These are phyloP conservation scores for Regulus satrapa DNA, from an alignment of 2,113 vertebrate species.

Conservation along the genomic window DNA sequence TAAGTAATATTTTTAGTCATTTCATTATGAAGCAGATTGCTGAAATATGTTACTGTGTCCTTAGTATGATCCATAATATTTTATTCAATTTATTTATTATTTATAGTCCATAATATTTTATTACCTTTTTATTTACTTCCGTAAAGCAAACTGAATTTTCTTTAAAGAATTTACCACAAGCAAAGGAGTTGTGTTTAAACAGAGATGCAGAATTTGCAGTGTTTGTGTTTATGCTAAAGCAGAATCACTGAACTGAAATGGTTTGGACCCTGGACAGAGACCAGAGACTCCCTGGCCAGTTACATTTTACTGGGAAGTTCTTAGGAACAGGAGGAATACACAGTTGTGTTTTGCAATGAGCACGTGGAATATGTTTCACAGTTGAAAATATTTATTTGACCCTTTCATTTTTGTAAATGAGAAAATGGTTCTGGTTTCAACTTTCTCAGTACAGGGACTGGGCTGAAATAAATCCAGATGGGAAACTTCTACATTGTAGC, in stretches of 20 bases:
- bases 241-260: background rate
- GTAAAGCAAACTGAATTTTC: background rate
- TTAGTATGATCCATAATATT: background rate
- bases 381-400: background rate
- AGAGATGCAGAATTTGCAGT: background rate
- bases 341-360: background rate
- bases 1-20: background rate
- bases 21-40: background rate
- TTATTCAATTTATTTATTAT: no score
- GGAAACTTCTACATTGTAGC: accelerated
- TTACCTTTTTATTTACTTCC: no score
- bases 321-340: background rate
- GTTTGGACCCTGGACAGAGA: background rate
- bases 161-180: background rate
- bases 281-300: background rate
- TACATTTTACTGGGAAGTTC: accelerated
- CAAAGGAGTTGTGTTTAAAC: background rate
- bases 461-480: background rate
- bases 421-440: background rate
- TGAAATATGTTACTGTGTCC: background rate
- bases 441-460: background rate
- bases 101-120: no score
- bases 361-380: background rate
- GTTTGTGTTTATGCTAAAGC: background rate
- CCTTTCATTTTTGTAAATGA: background rate